A percentile compares a stretch with the other conserved stretches of the same genome.
These are phyloP conservation scores for Idris sp. DNA, from an alignment of 1,140 invertebrate genomes.

Conservation along the genomic window DNA sequence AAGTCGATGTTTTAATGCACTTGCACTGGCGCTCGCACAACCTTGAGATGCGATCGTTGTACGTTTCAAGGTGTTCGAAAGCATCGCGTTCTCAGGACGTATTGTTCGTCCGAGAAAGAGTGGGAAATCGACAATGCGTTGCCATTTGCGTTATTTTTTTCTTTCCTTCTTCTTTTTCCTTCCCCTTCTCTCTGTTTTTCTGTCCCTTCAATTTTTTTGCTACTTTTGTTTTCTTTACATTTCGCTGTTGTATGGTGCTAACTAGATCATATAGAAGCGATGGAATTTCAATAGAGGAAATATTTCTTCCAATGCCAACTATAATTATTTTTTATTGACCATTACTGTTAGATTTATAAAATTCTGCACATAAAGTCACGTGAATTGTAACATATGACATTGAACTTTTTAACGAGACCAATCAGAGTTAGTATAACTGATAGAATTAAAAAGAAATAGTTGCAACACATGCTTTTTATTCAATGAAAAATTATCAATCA, in stretches of 20 bases:
- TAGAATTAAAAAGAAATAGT: too few species aligned
- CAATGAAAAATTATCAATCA: too few species aligned
- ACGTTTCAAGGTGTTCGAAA: constrained; percentile 63
- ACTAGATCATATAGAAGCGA: constrained; percentile 43
- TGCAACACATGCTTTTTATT: too few species aligned
- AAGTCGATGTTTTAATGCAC: constrained; percentile 51
- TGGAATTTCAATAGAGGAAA: constrained; percentile 40
- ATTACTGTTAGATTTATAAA: constrained; percentile 8
- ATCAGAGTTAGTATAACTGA: too few species aligned
- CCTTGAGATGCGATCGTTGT: constrained; percentile 61
- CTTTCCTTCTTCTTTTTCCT: constrained; percentile 10
- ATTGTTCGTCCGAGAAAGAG: constrained; percentile 54
- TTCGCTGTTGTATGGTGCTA: constrained; percentile 32
- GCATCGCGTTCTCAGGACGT: constrained; percentile 53
- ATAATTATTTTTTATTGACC: constrained; percentile 49
- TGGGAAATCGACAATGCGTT: constrained; percentile 54
- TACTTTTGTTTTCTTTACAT: constrained; percentile 7
- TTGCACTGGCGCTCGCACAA: constrained; percentile 54
- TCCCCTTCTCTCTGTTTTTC: background rate
- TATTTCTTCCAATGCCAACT: constrained; percentile 37
- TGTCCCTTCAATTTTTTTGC: background rate
- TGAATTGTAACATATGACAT: too few species aligned
- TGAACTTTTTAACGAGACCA: too few species aligned
- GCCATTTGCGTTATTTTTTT: constrained; percentile 50
- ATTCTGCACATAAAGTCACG: too few species aligned